Percentiles rank a stretch among this genome's conserved stretches.
These are phyloP conservation scores for Fulica atra DNA, from an alignment of 2,113 vertebrate species.

Conservation along the genomic window DNA sequence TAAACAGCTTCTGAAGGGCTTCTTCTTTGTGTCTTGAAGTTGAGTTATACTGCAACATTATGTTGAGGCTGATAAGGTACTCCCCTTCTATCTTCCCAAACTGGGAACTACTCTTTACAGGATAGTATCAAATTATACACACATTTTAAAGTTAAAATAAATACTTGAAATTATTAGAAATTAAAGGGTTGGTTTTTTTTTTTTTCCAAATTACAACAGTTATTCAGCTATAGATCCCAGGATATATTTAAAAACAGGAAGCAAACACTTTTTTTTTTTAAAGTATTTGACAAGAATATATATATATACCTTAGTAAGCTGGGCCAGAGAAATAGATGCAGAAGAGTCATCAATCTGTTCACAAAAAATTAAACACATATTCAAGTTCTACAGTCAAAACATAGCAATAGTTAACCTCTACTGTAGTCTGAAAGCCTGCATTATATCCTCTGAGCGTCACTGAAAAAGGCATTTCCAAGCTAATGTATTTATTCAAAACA, in stretches of 20 bases:
- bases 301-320: conserved; percentile 93
- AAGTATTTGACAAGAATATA: conserved; percentile 75
- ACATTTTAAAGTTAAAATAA: conserved; percentile 41
- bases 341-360: conserved; percentile 94
- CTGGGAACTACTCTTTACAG: conserved; percentile 82
- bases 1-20: conserved; percentile 75
- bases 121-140: conserved; percentile 74
- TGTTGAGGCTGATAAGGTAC: conserved; percentile 77
- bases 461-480: not conserved
- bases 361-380: conserved; percentile 91
- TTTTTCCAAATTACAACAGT: conserved; percentile 58
- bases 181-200: not conserved
- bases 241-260: conserved; percentile 70
- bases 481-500: not conserved
- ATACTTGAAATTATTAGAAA: conserved; percentile 30
- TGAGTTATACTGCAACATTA: conserved; percentile 78
- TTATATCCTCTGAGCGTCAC: not conserved
- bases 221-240: conserved; percentile 39
- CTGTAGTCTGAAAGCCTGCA: conserved; percentile 57
- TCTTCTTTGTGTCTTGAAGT: conserved; percentile 81
- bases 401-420: conserved; percentile 76
- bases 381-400: conserved; percentile 85
- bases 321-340: conserved; percentile 88
- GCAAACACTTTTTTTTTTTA: conserved; percentile 50
- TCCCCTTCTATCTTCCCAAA: conserved; percentile 80